Evolutionary conservation across 2,113 vertebrate species (phyloP).

Genomic region (Laterallus jamaicensis): DNA sequence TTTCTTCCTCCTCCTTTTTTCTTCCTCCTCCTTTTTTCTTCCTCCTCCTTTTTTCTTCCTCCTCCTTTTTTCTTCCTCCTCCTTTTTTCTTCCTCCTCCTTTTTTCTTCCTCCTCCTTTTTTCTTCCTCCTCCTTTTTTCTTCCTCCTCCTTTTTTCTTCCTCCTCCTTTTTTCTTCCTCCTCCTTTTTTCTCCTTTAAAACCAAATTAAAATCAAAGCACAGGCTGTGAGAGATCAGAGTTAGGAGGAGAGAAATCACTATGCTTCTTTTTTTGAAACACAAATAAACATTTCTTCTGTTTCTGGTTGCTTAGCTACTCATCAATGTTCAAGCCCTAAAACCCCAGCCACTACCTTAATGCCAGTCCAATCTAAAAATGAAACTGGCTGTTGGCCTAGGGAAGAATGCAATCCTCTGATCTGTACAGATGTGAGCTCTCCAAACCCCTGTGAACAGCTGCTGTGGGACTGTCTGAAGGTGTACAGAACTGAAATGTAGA

Average conservation of each 20-base stretch:
- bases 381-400: neutral
- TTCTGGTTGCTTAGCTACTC: conserved; percentile 22
- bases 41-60: too few relatives aligned
- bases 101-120: too few relatives aligned
- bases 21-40: too few relatives aligned
- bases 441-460: neutral
- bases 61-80: too few relatives aligned
- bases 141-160: too few relatives aligned
- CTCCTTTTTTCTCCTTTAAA: neutral
- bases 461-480: neutral
- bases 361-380: neutral
- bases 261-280: conserved; percentile 20
- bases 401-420: neutral
- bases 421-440: neutral
- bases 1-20: too few relatives aligned
- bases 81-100: too few relatives aligned
- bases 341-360: neutral
- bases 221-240: neutral
- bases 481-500: neutral
- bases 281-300: neutral
- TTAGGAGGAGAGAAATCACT: conserved; percentile 6
- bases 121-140: too few relatives aligned
- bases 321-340: neutral
- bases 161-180: too few relatives aligned
- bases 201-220: neutral